Percentiles rank a stretch among this genome's conserved stretches.
phyloP scores from a whole-genome alignment of 2,888 invertebrate species.

The Ecdyonurus torrentis region DNA sequence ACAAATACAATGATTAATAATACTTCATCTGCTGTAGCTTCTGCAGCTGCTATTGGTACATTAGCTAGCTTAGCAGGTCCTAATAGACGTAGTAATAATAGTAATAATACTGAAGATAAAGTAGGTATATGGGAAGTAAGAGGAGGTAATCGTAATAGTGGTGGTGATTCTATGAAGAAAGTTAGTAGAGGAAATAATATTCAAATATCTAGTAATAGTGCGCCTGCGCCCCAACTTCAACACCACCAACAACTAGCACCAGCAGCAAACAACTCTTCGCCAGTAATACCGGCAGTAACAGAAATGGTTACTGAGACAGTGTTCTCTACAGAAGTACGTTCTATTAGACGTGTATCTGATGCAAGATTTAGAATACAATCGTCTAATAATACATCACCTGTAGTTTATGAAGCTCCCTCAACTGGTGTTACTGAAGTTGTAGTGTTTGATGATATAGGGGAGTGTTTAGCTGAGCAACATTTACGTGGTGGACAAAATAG shows the following conservation, averaged over 20 bases:
- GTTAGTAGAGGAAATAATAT: no score
- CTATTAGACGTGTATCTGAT: conserved; percentile 28
- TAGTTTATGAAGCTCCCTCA: conserved; percentile 35
- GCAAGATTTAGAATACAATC: not conserved
- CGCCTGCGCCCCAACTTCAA: not conserved
- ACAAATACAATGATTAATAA: conserved; percentile 24
- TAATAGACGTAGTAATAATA: conserved; percentile 19
- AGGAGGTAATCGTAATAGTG: conserved; percentile 21
- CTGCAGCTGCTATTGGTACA: not conserved
- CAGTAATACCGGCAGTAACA: not conserved
- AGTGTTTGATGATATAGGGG: conserved; percentile 73
- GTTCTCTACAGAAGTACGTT: conserved; percentile 41
- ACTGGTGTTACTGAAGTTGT: conserved; percentile 58
- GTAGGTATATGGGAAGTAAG: conserved; percentile 41
- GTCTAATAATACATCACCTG: conserved; percentile 2
- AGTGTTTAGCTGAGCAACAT: conserved; percentile 24
- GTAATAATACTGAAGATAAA: conserved; percentile 18
- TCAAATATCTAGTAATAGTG: no score
- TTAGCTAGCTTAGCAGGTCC: not conserved
- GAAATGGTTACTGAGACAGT: conserved; percentile 33
- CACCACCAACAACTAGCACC: not conserved
- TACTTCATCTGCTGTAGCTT: not conserved
- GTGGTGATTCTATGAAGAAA: not conserved
- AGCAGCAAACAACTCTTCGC: not conserved
- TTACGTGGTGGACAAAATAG: conserved; percentile 21